phyloP scores from a whole-genome alignment of 2,888 invertebrate species.

The Dryobotodes eremita region DNA sequence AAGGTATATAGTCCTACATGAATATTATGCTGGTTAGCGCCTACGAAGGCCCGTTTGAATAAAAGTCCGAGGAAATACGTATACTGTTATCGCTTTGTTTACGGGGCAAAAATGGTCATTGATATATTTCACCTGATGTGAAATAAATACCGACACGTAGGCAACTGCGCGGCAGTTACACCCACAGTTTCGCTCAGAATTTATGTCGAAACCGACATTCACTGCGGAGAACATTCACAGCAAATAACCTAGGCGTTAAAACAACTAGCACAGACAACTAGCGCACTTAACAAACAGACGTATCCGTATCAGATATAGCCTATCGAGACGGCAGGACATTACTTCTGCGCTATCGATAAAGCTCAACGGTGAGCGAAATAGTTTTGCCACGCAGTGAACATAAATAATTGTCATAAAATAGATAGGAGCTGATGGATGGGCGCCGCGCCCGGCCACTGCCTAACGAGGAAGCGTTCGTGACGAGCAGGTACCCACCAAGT shows the following conservation, averaged over 20 bases:
- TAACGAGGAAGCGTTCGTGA: conserved; percentile 84
- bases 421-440: conserved; percentile 89
- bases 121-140: conserved; percentile 83
- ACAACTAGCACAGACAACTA: conserved; percentile 88
- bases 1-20: conserved; percentile 47
- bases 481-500: conserved; percentile 66
- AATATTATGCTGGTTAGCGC: conserved; percentile 63
- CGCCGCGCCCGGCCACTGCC: conserved; percentile 72
- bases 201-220: conserved; percentile 89
- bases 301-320: conserved; percentile 90
- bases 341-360: conserved; percentile 90
- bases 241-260: conserved; percentile 90
- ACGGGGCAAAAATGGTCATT: conserved; percentile 77
- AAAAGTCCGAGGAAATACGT: conserved; percentile 62
- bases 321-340: conserved; percentile 89
- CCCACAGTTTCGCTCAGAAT: conserved; percentile 89
- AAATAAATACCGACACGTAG: conserved; percentile 86
- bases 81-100: conserved; percentile 72
- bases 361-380: conserved; percentile 90
- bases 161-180: conserved; percentile 87
- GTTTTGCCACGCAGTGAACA: conserved; percentile 87
- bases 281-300: conserved; percentile 91
- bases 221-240: conserved; percentile 86
- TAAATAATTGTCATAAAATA: conserved; percentile 90
- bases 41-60: conserved; percentile 57